These are phyloP conservation scores for Cynaeus angustus DNA, from an alignment of 2,888 invertebrate species.

Conservation along the genomic window DNA sequence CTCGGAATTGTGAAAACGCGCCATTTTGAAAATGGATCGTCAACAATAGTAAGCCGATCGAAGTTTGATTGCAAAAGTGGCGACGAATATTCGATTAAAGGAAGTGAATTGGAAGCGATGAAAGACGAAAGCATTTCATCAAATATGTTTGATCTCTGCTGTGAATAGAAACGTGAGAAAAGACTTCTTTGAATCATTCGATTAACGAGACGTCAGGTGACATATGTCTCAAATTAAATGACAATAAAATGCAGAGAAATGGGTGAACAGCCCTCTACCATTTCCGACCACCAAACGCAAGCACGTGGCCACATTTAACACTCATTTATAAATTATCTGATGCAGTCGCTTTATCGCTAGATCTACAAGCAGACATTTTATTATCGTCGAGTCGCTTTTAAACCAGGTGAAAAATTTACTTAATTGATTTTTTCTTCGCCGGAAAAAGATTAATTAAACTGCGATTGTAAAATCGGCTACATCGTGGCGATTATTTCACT, in stretches of 20 bases:
- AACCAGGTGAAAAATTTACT: conserved; percentile 58
- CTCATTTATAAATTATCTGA: conserved; percentile 64
- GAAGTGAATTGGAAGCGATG: conserved; percentile 67
- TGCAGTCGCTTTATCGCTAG: conserved; percentile 55
- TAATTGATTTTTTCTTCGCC: conserved; percentile 59
- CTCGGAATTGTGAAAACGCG: conserved; percentile 59
- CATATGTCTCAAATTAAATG: conserved; percentile 45
- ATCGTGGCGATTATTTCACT: not conserved
- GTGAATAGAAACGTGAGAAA: conserved; percentile 17
- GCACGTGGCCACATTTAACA: conserved; percentile 65
- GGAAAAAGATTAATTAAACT: conserved; percentile 18
- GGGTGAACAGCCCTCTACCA: conserved; percentile 42
- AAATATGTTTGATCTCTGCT: conserved; percentile 65
- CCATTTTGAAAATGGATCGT: conserved; percentile 65
- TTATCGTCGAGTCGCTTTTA: conserved; percentile 54
- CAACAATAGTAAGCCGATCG: conserved; percentile 61
- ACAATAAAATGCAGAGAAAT: conserved; percentile 12
- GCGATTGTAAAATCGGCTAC: not conserved
- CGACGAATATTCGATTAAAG: conserved; percentile 68
- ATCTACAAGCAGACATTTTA: conserved; percentile 65
- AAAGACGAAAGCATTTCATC: conserved; percentile 65
- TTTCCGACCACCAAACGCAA: conserved; percentile 53
- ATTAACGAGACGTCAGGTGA: not conserved
- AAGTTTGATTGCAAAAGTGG: conserved; percentile 59
- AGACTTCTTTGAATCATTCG: conserved; percentile 29